A percentile compares a stretch with the other conserved stretches of the same genome.
Conservation (phyloP, 2,888 invertebrate genomes). For the Quadriops clusia region DNA sequence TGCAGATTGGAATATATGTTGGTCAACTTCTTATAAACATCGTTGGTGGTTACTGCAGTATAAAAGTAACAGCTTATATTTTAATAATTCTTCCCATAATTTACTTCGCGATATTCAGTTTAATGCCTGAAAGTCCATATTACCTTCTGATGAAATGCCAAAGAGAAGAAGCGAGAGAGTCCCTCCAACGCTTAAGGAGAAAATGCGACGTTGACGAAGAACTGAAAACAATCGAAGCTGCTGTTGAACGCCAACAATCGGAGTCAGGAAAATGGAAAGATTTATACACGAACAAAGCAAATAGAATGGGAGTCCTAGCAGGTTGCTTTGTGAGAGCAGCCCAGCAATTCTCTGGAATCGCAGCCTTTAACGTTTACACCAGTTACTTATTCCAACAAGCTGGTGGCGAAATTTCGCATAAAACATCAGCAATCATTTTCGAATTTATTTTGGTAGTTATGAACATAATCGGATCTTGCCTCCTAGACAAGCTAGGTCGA, state of each 20-base stretch:
- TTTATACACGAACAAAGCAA: slow-evolving; percentile 22
- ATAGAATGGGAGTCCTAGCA: slow-evolving; percentile 24
- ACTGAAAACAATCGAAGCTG: slow-evolving; percentile 19
- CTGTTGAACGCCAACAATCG: slow-evolving; percentile 25
- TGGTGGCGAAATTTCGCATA: slow-evolving; percentile 25
- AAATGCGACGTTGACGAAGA: slow-evolving; percentile 24
- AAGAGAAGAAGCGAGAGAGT: slow-evolving; percentile 20
- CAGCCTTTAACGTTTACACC: slow-evolving; percentile 24
- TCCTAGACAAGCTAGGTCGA: slow-evolving; percentile 25
- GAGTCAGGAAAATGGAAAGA: slow-evolving; percentile 25
- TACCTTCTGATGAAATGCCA: slow-evolving; percentile 24
- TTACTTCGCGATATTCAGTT: slow-evolving; percentile 18
- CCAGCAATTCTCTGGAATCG: slow-evolving; percentile 27
- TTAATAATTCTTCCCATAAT: slow-evolving; percentile 17
- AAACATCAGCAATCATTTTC: slow-evolving; percentile 25
- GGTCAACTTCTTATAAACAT: slow-evolving; percentile 25
- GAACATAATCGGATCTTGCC: slow-evolving; percentile 16
- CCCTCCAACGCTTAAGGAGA: slow-evolving; percentile 22
- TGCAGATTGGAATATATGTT: slow-evolving; percentile 18
- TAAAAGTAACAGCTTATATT: slow-evolving; percentile 15
- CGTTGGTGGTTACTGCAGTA: slow-evolving; percentile 21
- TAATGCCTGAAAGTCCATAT: slow-evolving; percentile 30
- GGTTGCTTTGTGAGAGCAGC: slow-evolving; percentile 20
- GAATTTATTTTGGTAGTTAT: slow-evolving; percentile 15
- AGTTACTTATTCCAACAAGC: slow-evolving; percentile 29